Evolutionary conservation across 1,140 invertebrate species (phyloP).

Genomic region (Hycleus phaleratus): DNA sequence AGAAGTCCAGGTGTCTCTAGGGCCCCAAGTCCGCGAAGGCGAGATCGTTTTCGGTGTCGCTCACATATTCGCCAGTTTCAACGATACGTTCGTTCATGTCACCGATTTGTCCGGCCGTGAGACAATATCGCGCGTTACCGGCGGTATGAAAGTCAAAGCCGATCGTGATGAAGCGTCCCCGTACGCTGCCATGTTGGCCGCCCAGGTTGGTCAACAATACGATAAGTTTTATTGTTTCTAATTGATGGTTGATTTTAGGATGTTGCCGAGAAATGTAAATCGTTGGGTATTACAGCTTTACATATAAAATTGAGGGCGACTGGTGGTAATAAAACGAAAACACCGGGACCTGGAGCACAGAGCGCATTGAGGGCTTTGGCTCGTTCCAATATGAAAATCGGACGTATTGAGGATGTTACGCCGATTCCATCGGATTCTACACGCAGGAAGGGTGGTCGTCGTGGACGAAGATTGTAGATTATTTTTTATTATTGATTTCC

Average conservation of each 20-base stretch:
- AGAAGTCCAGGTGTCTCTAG: slow-evolving; percentile 92
- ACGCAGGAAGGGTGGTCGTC: slow-evolving; percentile 97
- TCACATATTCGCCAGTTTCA: slow-evolving; percentile 99
- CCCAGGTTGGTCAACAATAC: slow-evolving; percentile 61
- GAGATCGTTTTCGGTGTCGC: slow-evolving; percentile 98
- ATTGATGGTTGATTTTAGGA: slow-evolving; percentile 54
- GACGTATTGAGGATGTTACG: slow-evolving; percentile 98
- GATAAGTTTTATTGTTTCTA: neutral
- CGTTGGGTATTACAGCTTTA: slow-evolving; percentile 91
- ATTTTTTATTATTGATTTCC: neutral
- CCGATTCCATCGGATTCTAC: slow-evolving; percentile 98
- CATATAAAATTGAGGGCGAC: slow-evolving; percentile 98
- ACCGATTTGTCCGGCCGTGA: slow-evolving; percentile 98
- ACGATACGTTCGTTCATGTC: slow-evolving; percentile 99
- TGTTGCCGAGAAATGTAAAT: slow-evolving; percentile 98
- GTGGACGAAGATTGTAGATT: slow-evolving; percentile 94
- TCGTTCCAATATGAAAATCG: slow-evolving; percentile 98
- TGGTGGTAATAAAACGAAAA: slow-evolving; percentile 97
- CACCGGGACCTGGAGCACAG: slow-evolving; percentile 96
- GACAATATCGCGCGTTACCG: slow-evolving; percentile 97
- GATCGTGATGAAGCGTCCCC: slow-evolving; percentile 99
- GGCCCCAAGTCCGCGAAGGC: slow-evolving; percentile 94
- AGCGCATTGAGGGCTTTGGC: slow-evolving; percentile 95
- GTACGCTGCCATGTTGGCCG: slow-evolving; percentile 99
- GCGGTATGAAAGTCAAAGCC: slow-evolving; percentile 99